A percentile compares a stretch with the other conserved stretches of the same genome.
Conservation (phyloP, 2,113 vertebrate genomes). For the Coturnix japonica region DNA sequence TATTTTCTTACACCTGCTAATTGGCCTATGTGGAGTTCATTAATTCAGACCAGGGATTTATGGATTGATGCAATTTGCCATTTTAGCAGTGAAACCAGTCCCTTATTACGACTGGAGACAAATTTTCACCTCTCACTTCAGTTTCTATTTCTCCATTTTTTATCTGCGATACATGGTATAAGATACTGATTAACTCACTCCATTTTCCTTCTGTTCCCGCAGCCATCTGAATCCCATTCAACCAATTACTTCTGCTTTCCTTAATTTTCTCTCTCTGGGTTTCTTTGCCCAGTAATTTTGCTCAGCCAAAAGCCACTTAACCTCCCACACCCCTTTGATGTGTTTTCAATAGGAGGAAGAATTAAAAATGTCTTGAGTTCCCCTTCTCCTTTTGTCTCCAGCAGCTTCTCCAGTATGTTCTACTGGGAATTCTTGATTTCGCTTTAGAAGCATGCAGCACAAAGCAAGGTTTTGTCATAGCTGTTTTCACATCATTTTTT, state of each 20-base stretch:
- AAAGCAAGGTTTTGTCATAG: background rate
- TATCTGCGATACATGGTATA: background rate
- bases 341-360: background rate
- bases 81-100: background rate
- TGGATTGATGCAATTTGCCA: background rate
- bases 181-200: background rate
- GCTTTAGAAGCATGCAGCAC: background rate
- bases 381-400: background rate
- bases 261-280: background rate
- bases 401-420: background rate
- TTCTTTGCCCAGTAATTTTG: background rate
- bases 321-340: background rate
- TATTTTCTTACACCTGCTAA: background rate
- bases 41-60: background rate
- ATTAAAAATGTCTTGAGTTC: background rate
- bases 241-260: background rate
- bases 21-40: background rate
- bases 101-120: background rate
- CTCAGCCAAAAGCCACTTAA: background rate
- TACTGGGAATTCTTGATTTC: background rate
- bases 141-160: background rate
- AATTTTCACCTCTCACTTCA: background rate
- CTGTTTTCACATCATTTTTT: background rate
- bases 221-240: background rate
- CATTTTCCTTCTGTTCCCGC: background rate